Conservation (phyloP, 2,113 vertebrate species). For the Brachyhypopomus gauderio region DNA sequence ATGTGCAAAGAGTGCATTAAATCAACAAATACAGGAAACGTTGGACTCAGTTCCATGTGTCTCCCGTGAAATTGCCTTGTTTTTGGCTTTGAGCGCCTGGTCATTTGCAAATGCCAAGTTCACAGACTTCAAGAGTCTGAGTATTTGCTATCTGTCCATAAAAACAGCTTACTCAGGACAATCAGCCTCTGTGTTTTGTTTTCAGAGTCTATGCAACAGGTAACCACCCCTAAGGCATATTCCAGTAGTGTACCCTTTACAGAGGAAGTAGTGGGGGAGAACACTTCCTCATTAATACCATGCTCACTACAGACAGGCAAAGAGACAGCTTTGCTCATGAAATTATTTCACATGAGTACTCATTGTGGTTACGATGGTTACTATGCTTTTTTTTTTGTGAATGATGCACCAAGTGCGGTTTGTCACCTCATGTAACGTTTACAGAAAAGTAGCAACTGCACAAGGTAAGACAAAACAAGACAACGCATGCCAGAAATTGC, state of each 20-base stretch:
- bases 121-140: neutral
- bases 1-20: slow-evolving; percentile 45
- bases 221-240: too few relatives aligned
- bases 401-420: neutral
- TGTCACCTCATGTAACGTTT: neutral
- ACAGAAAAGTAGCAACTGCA: neutral
- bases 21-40: slow-evolving; percentile 43
- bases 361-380: neutral
- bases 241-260: neutral
- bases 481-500: slow-evolving; percentile 3
- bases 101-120: neutral
- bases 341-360: neutral
- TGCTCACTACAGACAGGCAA: slow-evolving; percentile 19
- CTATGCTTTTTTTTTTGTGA: neutral
- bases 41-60: slow-evolving; percentile 28
- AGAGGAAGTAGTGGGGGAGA: neutral
- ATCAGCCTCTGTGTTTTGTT: too few relatives aligned
- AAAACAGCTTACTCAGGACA: too few relatives aligned
- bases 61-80: neutral
- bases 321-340: slow-evolving; percentile 25
- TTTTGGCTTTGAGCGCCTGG: neutral
- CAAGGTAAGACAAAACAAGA: slow-evolving; percentile 4
- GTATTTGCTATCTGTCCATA: neutral
- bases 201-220: too few relatives aligned
- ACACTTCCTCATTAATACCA: slow-evolving; percentile 1